Conservation (phyloP, 1,140 invertebrate species). For the Drosophila chauvacae region DNA sequence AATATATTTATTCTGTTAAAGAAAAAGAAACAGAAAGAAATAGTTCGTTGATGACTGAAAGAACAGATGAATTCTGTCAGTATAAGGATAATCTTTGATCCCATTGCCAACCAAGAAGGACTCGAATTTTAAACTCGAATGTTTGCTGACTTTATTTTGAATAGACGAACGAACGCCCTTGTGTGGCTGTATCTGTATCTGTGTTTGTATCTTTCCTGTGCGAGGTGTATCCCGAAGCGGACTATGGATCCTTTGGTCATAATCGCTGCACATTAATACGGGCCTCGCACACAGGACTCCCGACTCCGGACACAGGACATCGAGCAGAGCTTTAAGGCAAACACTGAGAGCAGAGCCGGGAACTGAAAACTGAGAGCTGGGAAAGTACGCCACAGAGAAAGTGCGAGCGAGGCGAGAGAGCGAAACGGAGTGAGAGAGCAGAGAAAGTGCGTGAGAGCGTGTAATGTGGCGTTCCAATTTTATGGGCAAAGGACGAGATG, state of each 20-base stretch:
- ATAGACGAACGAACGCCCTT: slow-evolving; percentile 14
- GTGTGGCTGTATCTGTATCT: slow-evolving; percentile 36
- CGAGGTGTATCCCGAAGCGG: slow-evolving; percentile 36
- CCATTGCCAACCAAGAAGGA: too few relatives aligned
- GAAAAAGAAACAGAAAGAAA: too few relatives aligned
- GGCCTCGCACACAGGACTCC: slow-evolving; percentile 50
- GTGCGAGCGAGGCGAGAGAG: slow-evolving; percentile 19
- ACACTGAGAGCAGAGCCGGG: slow-evolving; percentile 36
- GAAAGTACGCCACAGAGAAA: slow-evolving; percentile 28
- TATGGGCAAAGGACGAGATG: slow-evolving; percentile 41
- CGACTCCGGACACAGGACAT: not conserved
- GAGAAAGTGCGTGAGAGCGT: slow-evolving; percentile 70
- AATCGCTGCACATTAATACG: slow-evolving; percentile 78
- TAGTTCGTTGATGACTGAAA: too few relatives aligned
- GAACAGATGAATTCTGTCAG: too few relatives aligned
- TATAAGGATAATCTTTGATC: too few relatives aligned
- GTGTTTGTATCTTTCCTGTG: slow-evolving; percentile 38
- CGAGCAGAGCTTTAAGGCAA: slow-evolving; percentile 62
- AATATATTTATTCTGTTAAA: too few relatives aligned
- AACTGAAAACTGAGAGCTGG: slow-evolving; percentile 3
- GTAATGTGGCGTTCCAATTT: slow-evolving; percentile 69
- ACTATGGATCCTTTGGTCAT: slow-evolving; percentile 70
- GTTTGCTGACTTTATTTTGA: not conserved
- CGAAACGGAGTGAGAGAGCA: slow-evolving; percentile 3
- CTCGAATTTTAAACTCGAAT: not conserved